Base-by-base conservation (phyloP, 2,888 invertebrate species). In the Pherbina coryleti region DNA sequence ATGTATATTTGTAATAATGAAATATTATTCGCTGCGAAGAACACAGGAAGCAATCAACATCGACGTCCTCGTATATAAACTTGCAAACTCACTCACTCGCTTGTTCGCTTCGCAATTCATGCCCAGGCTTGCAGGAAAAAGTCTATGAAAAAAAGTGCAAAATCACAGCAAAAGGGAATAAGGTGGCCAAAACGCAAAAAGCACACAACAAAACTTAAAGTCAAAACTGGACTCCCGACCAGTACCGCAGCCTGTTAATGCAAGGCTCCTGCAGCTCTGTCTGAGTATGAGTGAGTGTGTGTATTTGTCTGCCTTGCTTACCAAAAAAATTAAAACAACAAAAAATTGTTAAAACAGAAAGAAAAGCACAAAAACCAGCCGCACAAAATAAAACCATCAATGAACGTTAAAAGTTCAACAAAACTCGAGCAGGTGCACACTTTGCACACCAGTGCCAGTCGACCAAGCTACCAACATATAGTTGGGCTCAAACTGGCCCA, bases 1-100 rank as follows among this genome's bases (percentile, higher is more conserved):
- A 37, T 37, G 44, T 44, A 44, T 72, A 31, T 66, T 37, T 57
- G 62, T 31, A 22, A 66, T 75, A 66, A 53, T 66, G 75, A 73
- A 72, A 73, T 37, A 62, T 73, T 60, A 73, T 49, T 60, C 72
- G 74, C 37, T 72, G 25, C 60, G 72, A 70, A 69, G 78, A 81
- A 80, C 78, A 81, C 82, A 81, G 82, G 82, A 82, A 81, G 81
- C 81, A 82, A 82, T 82, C 82, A 82, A 82, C 81, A 80, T 79
- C 81, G 79, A 76, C 79, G 73, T 80, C 78, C 79, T 79, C 79
- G 49, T 60, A 31, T 14, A 67, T 9, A 53, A 79, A 79, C 79
- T 78, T 76, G 78, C 72, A 77, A 49, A 44, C 34, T 44, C 77
- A 79, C 62, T 44, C 69, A 14, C 28, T 14, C 49, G 28, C 51